phyloP scores from a whole-genome alignment of 2,888 invertebrate genomes.

The Drosophila kokeensis region DNA sequence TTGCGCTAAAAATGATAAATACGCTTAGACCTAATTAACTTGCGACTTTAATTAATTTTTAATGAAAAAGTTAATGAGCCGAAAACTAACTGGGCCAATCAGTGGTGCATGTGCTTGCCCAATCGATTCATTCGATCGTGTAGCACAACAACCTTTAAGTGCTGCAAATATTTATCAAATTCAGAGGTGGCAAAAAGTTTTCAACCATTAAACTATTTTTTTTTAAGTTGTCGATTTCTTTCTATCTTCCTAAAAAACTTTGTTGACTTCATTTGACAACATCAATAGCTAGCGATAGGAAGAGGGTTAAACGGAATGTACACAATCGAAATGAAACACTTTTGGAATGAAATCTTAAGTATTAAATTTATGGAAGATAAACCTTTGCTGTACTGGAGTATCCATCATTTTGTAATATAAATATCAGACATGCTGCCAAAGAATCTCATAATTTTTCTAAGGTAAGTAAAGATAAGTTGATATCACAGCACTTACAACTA shows the following conservation, averaged over 20 bases:
- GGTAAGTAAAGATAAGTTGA: background rate
- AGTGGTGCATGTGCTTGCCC: conserved; percentile 22
- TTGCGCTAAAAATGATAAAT: conserved; percentile 80
- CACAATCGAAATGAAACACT: background rate
- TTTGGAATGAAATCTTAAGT: background rate
- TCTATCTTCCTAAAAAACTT: background rate
- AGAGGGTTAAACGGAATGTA: background rate
- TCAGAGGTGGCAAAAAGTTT: background rate
- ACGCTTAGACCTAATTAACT: conserved; percentile 82
- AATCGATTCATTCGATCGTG: conserved; percentile 32
- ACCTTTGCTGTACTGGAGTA: background rate
- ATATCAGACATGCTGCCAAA: background rate
- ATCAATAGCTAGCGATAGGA: background rate
- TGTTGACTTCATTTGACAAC: background rate
- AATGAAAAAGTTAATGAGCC: conserved; percentile 81
- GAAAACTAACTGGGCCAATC: conserved; percentile 69
- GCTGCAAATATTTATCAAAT: background rate
- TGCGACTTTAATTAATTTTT: conserved; percentile 81
- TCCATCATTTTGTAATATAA: background rate
- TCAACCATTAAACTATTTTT: background rate
- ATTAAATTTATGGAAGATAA: background rate
- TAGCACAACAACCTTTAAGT: conserved; percentile 3
- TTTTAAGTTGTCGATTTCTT: background rate
- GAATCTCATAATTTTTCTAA: background rate
- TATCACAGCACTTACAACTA: no score